A percentile compares a stretch with the other conserved stretches of the same genome.
Conservation (phyloP, 2,797 vertebrate genomes). For the Cynodonichthys magdalenae region DNA sequence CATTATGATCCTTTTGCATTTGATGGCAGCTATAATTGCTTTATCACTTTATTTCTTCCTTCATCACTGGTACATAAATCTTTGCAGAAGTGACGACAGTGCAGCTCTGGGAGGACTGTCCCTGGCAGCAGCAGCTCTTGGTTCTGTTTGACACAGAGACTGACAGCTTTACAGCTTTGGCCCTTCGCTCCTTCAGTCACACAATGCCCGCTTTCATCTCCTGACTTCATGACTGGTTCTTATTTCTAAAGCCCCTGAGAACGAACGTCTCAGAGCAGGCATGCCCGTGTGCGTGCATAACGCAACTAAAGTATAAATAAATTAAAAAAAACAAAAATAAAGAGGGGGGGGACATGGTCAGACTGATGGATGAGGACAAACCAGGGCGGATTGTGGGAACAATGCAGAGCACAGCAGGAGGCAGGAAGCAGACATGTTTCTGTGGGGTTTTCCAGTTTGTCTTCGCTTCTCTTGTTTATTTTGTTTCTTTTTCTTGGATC, state of each 20-base stretch:
- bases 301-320: conserved; percentile 44
- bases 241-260: conserved; percentile 53
- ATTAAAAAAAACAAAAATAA: conserved; percentile 55
- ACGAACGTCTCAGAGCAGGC: conserved; percentile 29
- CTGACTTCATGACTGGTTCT: conserved; percentile 68
- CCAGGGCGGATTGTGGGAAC: conserved; percentile 61
- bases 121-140: conserved; percentile 55
- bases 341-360: conserved; percentile 24
- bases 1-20: too few species aligned
- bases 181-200: conserved; percentile 63
- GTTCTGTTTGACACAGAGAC: conserved; percentile 60
- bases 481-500: conserved; percentile 43
- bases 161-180: conserved; percentile 76
- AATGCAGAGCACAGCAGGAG: conserved; percentile 57
- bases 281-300: conserved; percentile 42
- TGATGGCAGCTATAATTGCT: too few species aligned
- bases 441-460: conserved; percentile 32
- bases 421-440: conserved; percentile 27
- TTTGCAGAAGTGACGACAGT: too few species aligned
- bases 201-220: conserved; percentile 72
- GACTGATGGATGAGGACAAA: conserved; percentile 56
- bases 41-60: too few species aligned
- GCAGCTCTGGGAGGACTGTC: conserved; percentile 18
- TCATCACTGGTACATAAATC: too few species aligned
- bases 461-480: conserved; percentile 20